Conservation (phyloP, 2,113 vertebrate species). For the Poicephalus meyeri region DNA sequence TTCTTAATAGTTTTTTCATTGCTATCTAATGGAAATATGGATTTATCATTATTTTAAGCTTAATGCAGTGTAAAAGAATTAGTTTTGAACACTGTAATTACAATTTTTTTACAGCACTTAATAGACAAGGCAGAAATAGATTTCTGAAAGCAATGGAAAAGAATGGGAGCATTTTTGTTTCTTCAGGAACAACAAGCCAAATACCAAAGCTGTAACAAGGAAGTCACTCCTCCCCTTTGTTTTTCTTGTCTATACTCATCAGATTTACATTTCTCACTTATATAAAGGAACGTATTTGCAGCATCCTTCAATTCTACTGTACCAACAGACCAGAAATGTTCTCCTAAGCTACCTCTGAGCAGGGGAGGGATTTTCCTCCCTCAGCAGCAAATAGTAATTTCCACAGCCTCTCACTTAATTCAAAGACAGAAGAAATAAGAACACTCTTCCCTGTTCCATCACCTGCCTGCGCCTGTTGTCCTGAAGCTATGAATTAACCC, state of each 20-base stretch:
- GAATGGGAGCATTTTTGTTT: neutral
- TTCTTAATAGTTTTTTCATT: conserved; percentile 55
- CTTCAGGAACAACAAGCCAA: neutral
- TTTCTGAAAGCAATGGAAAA: neutral
- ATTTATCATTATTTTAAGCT: conserved; percentile 49
- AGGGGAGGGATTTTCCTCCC: neutral
- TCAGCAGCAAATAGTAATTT: neutral
- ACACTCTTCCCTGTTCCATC: neutral
- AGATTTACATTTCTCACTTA: neutral
- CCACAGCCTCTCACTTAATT: neutral
- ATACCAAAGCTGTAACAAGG: neutral
- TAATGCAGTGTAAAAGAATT: conserved; percentile 36
- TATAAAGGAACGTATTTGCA: neutral
- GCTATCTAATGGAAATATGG: conserved; percentile 47
- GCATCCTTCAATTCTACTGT: neutral
- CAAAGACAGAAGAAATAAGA: neutral
- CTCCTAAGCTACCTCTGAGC: neutral
- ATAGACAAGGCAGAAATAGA: conserved; percentile 6
- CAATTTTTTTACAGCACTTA: neutral
- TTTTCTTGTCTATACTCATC: neutral
- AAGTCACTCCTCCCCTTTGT: neutral
- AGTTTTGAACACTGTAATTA: conserved; percentile 25
- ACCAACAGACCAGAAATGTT: neutral
- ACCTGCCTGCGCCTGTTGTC: fast-evolving
- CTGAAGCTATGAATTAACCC: neutral